Base-by-base conservation (phyloP, 1,140 invertebrate genomes). In the Drosophila grimshawi region DNA sequence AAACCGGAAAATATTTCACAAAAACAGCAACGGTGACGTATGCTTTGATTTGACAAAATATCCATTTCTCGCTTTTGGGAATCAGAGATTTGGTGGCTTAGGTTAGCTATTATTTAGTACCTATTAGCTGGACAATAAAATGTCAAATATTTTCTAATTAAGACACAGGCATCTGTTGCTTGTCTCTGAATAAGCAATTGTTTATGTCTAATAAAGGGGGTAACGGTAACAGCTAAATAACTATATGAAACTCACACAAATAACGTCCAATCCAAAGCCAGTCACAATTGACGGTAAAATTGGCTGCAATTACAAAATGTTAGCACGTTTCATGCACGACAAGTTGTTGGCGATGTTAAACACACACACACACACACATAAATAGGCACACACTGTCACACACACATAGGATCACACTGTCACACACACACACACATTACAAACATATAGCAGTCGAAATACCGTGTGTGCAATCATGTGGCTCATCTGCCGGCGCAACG, bases 241-340 rank as follows among this genome's bases (percentile, higher is more conserved):
- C 39, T 10, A 41, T 3, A 41, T 43, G n/a, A 32, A 60, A 60
- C 33, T 19, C 19, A 19, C 56, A 46, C 43, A 35, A 48, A 39
- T 62, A 61, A 41, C n/a, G 33, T 29, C 11, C 39, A 70, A 43
- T 70, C 65, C 57, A 71, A 73, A 76, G 63, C 66, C 55, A 63
- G 43, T 69, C 48, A 56, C 78, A 86, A 86, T 61, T 88, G 76
- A 86, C 83, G 88, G 67, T 73, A 81, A 86, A 86, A 86, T 86
- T 86, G 82, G 79, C 76, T 76, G 74, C 77, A 79, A 76, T 79
- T 79, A 76, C 74, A 76, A 76, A 76, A 85, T 85, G 76, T 86
- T 85, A 78, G 81, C 81, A 86, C 81, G 81, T 86, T 76, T 85
- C 81, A 78, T 30, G 69, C 71, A 86, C 82, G 67, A 76, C 80